These are phyloP conservation scores for Protodeltote pygarga DNA, from an alignment of 2,888 invertebrate genomes.

Conservation along the genomic window DNA sequence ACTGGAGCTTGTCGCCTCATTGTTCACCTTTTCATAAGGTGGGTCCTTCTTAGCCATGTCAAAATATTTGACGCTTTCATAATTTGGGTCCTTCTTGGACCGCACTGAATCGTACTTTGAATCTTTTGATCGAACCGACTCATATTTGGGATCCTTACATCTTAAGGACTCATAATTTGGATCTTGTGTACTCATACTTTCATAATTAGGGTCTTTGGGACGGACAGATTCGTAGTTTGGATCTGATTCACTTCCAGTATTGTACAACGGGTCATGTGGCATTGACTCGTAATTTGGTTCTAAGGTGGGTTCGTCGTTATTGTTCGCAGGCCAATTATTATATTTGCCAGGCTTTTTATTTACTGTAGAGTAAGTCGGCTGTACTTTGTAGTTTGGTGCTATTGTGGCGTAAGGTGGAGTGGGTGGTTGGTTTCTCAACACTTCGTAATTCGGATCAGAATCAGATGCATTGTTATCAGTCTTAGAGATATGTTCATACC, in stretches of 20 bases:
- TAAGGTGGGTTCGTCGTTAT: constrained; percentile 83
- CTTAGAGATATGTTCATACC: constrained; percentile 90
- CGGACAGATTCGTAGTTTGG: constrained; percentile 90
- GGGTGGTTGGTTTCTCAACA: constrained; percentile 87
- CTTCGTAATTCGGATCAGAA: constrained; percentile 93
- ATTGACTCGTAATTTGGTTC: constrained; percentile 94
- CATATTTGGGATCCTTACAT: constrained; percentile 88
- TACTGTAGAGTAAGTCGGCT: constrained; percentile 85
- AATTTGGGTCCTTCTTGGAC: constrained; percentile 90
- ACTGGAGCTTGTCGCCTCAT: constrained; percentile 59
- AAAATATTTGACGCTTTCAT: constrained; percentile 93
- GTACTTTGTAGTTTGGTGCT: constrained; percentile 76
- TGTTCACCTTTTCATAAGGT: constrained; percentile 89
- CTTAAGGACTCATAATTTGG: constrained; percentile 90
- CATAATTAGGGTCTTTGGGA: constrained; percentile 89
- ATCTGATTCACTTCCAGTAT: constrained; percentile 91
- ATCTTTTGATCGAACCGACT: constrained; percentile 82
- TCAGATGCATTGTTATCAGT: constrained; percentile 84
- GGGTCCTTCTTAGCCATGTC: constrained; percentile 88
- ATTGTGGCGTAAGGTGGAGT: constrained; percentile 83
- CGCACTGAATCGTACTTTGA: constrained; percentile 92
- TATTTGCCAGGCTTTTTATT: constrained; percentile 84
- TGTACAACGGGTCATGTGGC: constrained; percentile 88
- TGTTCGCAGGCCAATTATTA: constrained; percentile 84
- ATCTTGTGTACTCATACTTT: constrained; percentile 89